phyloP scores from a whole-genome alignment of 2,888 invertebrate genomes.

The Phortica okadai region DNA sequence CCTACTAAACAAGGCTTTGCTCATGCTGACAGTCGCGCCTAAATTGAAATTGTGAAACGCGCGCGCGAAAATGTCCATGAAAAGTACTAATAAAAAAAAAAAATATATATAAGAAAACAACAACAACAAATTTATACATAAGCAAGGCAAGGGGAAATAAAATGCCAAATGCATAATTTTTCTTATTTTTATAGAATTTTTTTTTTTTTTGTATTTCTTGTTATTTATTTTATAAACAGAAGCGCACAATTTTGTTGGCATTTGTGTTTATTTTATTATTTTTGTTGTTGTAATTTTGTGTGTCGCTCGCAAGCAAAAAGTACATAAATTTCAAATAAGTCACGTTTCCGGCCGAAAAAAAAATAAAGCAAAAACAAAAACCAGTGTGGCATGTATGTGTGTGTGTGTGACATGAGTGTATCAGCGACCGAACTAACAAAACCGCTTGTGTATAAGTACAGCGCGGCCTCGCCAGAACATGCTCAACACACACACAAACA shows the following conservation, averaged over 20 bases:
- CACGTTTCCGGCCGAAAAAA: constrained; percentile 60
- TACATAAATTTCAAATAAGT: constrained; percentile 68
- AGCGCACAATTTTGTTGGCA: constrained; percentile 34
- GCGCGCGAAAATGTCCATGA: not conserved
- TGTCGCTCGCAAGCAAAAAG: constrained; percentile 52
- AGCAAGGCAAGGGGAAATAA: constrained; percentile 1
- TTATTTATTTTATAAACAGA: constrained; percentile 17
- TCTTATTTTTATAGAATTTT: not conserved
- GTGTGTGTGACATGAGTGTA: constrained; percentile 6
- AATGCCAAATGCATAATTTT: constrained; percentile 24
- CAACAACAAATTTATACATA: not conserved
- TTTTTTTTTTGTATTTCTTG: not conserved
- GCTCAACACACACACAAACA: not conserved
- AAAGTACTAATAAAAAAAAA: not conserved
- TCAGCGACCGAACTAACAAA: not conserved
- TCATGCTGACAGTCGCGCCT: not conserved
- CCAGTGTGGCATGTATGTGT: not conserved
- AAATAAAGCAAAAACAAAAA: too few relatives aligned
- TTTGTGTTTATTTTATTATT: constrained; percentile 19
- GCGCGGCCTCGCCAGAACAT: not conserved
- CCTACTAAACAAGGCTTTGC: constrained; percentile 1
- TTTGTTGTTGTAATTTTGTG: constrained; percentile 36
- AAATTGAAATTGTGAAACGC: constrained; percentile 1
- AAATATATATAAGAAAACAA: not conserved
- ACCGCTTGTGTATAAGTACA: not conserved